These are phyloP conservation scores for Notarius lentiginosus DNA, from an alignment of 2,113 vertebrate species.

Conservation along the genomic window DNA sequence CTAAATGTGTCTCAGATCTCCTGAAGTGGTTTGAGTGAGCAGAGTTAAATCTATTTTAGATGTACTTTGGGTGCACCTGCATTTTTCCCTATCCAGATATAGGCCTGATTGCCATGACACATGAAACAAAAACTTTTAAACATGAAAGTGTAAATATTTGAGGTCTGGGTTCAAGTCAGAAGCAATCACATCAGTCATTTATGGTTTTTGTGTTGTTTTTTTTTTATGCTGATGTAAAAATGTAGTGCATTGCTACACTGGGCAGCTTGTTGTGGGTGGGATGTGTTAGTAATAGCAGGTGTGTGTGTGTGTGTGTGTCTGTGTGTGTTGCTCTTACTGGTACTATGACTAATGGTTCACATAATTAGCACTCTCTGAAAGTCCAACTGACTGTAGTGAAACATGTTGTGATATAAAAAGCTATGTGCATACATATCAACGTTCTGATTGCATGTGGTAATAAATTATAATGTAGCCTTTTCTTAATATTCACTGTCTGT, in stretches of 20 bases:
- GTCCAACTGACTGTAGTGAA: neutral
- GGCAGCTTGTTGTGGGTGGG: conserved; percentile 31
- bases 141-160: neutral
- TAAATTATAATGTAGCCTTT: neutral
- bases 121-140: neutral
- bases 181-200: neutral
- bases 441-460: neutral
- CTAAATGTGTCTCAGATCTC: neutral
- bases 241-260: conserved; percentile 17
- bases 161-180: neutral
- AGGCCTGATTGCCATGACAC: neutral
- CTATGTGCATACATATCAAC: neutral
- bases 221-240: conserved; percentile 15
- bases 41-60: neutral
- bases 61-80: neutral
- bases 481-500: neutral
- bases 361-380: conserved; percentile 23
- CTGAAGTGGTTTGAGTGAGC: neutral
- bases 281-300: conserved; percentile 41
- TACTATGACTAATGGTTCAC: conserved; percentile 35
- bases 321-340: conserved; percentile 14
- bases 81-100: neutral
- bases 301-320: conserved; percentile 27
- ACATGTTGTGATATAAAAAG: conserved; percentile 7
- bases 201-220: neutral